Base-by-base conservation (phyloP, 2,113 vertebrate genomes). In the Periophthalmodon schlosseri region DNA sequence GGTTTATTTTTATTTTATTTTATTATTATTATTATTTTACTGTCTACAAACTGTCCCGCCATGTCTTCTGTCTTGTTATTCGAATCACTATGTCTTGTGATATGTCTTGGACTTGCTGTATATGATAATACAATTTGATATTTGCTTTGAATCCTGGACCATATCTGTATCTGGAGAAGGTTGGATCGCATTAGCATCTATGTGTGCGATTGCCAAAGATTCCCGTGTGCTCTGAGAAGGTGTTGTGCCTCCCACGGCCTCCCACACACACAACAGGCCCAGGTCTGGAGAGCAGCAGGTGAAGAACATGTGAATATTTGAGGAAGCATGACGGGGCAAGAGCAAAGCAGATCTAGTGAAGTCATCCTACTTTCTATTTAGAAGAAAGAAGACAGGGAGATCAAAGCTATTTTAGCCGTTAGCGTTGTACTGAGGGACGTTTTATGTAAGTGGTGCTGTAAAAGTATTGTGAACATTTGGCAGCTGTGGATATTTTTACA, bases 171-270 rank as follows among this genome's bases (percentile, higher is more conserved):
- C 49, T 52, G 52, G 8, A 56, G 20, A 56, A 21, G n/a, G 5
- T 56, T 56, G 57, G 24, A 23, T 58, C 13, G 21, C 3, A 57
- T 23, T 57, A 57, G 10, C 56, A 16, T 60, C 4, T 21, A 16
- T 56, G 52, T 60, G 57, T 60, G 23, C 13, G 23, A 6, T 18
- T 63, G 60, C 60, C 60, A 63, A 63, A 63, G 60, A 28, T 60
- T 5, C 23, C 0, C 24, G 57, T 28, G 23, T 15, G 23, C 24
- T 28, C 12, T 14, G 57, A 23, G 58, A 23, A 5, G 58, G 23
- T 33, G 58, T 15, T 23, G 21, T 18, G 23, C 58, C 58, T 61
- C 58, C 58, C 58, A 61, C 58, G 9, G 23, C 5, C 60, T 63
- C 60, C 60, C 28, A 63, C 60, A 33, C 60, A 60, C 57, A 28